Base-by-base conservation (phyloP, 2,113 vertebrate genomes). In the Hyperopisus bebe region DNA sequence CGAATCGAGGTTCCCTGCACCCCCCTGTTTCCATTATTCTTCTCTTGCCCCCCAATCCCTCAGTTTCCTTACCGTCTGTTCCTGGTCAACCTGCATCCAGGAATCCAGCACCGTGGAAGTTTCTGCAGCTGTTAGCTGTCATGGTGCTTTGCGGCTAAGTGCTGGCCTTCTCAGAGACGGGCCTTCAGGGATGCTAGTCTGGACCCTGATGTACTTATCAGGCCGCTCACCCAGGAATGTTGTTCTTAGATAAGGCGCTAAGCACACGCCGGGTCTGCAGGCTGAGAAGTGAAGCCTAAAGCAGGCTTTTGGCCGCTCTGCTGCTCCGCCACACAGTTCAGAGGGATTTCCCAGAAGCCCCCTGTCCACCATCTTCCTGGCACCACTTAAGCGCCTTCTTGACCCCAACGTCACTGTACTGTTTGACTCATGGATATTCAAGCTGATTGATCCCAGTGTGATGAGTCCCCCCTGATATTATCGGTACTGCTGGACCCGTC, bases 181-280 rank as follows among this genome's bases (percentile, higher is more conserved):
- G 42, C 9, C 80, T 83, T 83, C n/a, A n/a, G 80, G 39, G 80
- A 83, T 39, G 39, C 8, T 1, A 83, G 80, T 47, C 80, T 83
- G 80, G 44, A 46, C 8, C 80, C 80, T 83, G 44, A 83, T 83
- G 42, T 15, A 83, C 80, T 83, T 83, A 83, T 83, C 80, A n/a
- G 80, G 21, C 80, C 9, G 80, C 9, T 83, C 80, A 13, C 42
- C 3, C 39, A 46, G 80, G 80, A 83, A 83, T 83, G 44, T 83
- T 46, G 39, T 83, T 46, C 39, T 83, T 83, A 83, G 80, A 83
- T 83, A 83, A 83, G 80, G 42, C 7, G 39, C 80, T 24, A 24
- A 83, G 42, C 9, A 47, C 42, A 47, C 21, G 1, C 7, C 10
- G 39, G 80, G 35, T 8, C 80, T 39, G 70, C 13, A 31, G 27